A percentile compares a stretch with the other conserved stretches of the same genome.
phyloP scores from a whole-genome alignment of 2,113 vertebrate genomes.

The Arothron firmamentum region DNA sequence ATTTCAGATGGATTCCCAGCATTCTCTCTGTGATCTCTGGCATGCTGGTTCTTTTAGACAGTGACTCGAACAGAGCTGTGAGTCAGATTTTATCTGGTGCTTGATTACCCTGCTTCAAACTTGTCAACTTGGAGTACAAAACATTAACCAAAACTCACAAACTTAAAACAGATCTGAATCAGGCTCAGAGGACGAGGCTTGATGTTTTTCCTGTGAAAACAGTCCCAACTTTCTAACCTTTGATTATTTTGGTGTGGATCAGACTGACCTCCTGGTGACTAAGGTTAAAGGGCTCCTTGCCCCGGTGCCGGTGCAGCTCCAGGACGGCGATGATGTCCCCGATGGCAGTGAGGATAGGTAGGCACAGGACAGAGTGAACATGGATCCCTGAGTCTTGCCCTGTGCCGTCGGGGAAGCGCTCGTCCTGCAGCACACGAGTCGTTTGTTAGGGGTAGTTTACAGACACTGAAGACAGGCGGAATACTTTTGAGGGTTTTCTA shows the following conservation, averaged over 20 bases:
- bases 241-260: slow-evolving; percentile 41
- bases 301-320: slow-evolving; percentile 91
- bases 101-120: neutral
- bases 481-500: neutral
- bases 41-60: no score
- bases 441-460: neutral
- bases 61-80: no score
- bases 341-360: slow-evolving; percentile 94
- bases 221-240: slow-evolving; percentile 30
- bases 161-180: slow-evolving; percentile 43
- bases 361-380: slow-evolving; percentile 94
- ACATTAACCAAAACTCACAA: slow-evolving; percentile 20
- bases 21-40: no score
- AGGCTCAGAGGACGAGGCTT: slow-evolving; percentile 20
- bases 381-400: slow-evolving; percentile 90
- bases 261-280: slow-evolving; percentile 91
- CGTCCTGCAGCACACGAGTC: slow-evolving; percentile 77
- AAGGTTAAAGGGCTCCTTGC: slow-evolving; percentile 90
- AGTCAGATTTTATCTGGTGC: no score
- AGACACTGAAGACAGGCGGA: neutral
- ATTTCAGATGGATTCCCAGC: no score
- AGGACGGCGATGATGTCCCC: slow-evolving; percentile 95
- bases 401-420: slow-evolving; percentile 93
- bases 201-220: slow-evolving; percentile 4
- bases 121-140: slow-evolving; percentile 1